Conservation (phyloP, 2,888 invertebrate species). For the Stenchaetothrips biformis region DNA sequence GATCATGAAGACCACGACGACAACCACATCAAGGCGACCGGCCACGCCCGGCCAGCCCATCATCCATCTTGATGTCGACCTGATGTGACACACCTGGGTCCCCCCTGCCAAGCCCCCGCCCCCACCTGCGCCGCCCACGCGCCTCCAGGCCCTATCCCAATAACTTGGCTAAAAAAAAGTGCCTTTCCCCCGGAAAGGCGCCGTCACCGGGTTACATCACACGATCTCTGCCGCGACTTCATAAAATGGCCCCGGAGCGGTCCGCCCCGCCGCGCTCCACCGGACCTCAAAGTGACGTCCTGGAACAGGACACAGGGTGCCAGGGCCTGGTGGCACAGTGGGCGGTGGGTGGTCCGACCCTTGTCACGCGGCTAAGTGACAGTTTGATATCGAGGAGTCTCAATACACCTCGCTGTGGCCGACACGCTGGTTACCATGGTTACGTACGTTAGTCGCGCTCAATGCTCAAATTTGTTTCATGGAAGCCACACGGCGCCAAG, state of each 20-base stretch:
- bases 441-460: too few species aligned
- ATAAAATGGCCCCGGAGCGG: neutral
- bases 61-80: too few species aligned
- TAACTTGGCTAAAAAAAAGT: neutral
- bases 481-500: neutral
- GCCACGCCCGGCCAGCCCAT: too few species aligned
- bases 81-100: neutral
- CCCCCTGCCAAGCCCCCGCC: neutral
- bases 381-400: neutral
- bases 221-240: constrained; percentile 8
- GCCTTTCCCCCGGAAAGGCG: constrained; percentile 4
- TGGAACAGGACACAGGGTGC: too few species aligned
- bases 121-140: neutral
- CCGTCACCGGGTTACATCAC: neutral
- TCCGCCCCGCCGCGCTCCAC: neutral
- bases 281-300: too few species aligned
- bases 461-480: too few species aligned
- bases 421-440: too few species aligned
- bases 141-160: neutral
- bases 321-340: neutral
- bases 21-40: too few species aligned
- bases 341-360: neutral
- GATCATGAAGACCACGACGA: too few species aligned
- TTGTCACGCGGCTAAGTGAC: constrained; percentile 9
- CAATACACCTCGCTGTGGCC: too few species aligned